These are phyloP conservation scores for Pelvicachromis taeniatus DNA, from an alignment of 2,113 vertebrate species.

Conservation along the genomic window DNA sequence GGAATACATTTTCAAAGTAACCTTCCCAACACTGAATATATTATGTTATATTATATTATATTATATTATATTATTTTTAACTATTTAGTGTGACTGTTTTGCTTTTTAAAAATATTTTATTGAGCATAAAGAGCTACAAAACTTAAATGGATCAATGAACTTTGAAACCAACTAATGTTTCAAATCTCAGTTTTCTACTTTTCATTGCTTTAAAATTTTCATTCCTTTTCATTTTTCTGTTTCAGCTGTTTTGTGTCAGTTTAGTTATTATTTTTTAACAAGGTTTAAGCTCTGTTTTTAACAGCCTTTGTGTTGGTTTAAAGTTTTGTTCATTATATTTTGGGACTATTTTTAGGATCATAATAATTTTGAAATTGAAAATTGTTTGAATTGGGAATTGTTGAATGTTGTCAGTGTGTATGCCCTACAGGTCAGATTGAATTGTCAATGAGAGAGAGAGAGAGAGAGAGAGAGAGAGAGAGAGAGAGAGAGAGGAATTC, in stretches of 20 bases:
- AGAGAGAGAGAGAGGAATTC: background rate
- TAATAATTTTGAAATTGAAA: background rate
- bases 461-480: background rate
- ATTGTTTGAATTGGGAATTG: background rate
- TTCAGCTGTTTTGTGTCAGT: background rate
- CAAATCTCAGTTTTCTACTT: background rate
- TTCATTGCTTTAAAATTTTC: background rate
- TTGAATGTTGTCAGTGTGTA: background rate
- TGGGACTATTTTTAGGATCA: background rate
- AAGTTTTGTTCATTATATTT: background rate
- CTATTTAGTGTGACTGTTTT: background rate
- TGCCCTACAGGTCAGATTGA: background rate
- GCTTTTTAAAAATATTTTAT: background rate
- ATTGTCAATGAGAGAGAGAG: background rate
- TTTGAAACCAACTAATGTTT: background rate
- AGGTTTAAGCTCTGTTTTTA: background rate
- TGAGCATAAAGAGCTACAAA: background rate
- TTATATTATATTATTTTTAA: fast-evolving
- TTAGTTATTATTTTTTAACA: background rate
- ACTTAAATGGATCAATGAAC: fast-evolving
- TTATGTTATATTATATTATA: too few relatives aligned
- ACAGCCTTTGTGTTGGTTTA: background rate
- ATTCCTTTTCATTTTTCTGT: background rate
- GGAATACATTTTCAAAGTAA: background rate
- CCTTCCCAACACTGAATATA: background rate